Conservation (phyloP, 2,797 vertebrate species). For the Pangasius mekongensis region DNA sequence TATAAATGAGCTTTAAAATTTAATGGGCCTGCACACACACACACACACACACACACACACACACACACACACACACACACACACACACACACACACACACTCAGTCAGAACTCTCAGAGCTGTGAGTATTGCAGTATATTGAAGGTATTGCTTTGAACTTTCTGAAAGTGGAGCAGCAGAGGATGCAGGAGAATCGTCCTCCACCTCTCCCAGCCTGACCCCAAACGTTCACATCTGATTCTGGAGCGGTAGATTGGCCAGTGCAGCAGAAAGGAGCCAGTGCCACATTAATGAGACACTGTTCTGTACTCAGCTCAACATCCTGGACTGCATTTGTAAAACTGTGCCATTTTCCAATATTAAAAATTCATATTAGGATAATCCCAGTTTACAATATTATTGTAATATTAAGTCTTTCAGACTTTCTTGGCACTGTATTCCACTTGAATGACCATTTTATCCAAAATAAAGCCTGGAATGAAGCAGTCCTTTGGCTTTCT, state of each 20-base stretch:
- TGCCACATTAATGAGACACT: constrained; percentile 66
- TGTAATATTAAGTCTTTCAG: not conserved
- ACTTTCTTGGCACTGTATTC: not conserved
- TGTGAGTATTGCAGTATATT: not conserved
- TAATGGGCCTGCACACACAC: constrained; percentile 38
- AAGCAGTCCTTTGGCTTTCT: too few species aligned
- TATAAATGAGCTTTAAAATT: constrained; percentile 66
- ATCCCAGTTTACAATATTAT: constrained; percentile 7
- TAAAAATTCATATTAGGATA: not conserved
- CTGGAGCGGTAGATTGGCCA: constrained; percentile 54
- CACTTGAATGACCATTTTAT: not conserved
- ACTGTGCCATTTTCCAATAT: not conserved
- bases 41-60: not conserved
- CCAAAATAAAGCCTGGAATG: not conserved
- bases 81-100: not conserved
- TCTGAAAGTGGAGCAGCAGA: constrained; percentile 38
- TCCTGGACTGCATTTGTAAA: constrained; percentile 40
- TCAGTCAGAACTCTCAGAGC: not conserved
- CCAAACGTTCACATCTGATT: constrained; percentile 56
- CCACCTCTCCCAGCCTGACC: constrained; percentile 22
- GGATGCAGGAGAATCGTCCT: constrained; percentile 38
- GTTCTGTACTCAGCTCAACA: constrained; percentile 55
- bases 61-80: constrained; percentile 20
- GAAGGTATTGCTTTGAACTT: constrained; percentile 30
- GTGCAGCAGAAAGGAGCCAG: constrained; percentile 63